Base-by-base conservation (phyloP, 1,140 invertebrate species). In the Rhynchophorus ferrugineus region DNA sequence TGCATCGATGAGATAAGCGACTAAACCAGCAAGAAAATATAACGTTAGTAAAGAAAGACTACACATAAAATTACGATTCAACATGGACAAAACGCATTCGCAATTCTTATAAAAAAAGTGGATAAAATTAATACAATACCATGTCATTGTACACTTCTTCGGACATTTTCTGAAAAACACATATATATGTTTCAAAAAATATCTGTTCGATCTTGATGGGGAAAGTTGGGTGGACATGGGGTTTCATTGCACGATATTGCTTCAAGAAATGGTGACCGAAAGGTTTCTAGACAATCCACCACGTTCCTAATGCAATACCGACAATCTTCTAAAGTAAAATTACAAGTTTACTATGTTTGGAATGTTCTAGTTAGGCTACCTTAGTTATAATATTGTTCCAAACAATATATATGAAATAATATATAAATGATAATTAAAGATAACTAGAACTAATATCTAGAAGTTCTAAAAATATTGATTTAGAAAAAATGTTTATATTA, bases 121-220 rank as follows among this genome's bases (percentile, higher is more conserved):
- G n/a, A 49, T 49, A 56, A 50, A 56, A 50, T 63, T 60, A 71
- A 79, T 83, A 84, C 82, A 73, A 83, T 84, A 84, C 82, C 82
- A 83, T 83, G 74, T 81, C 79, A 81, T 84, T 83, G 81, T 82
- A 83, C 75, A 77, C 79, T 77, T 84, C 81, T 78, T 84, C 81
- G 76, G 81, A 82, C 79, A 82, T 80, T 81, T 77, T 83, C 82
- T 84, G 82, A 80, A 82, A 59, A 55, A 49, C 44, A 42, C 22
- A 54, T 34, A 34, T 13, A 29, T n/a, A 51, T 37, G 42, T 45
- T 56, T 51, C 42, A 56, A 51, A 51, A 50, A 56, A 49, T 55
- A 55, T 55, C 38, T 45, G 20, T 44, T 20, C 18, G 9, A 34
- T 47, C 5, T 6, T 38, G 37, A 14, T 35, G 24, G 17, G 38